Base-by-base conservation (phyloP, 1,140 invertebrate species). In the Zaprionus tsacasi region DNA sequence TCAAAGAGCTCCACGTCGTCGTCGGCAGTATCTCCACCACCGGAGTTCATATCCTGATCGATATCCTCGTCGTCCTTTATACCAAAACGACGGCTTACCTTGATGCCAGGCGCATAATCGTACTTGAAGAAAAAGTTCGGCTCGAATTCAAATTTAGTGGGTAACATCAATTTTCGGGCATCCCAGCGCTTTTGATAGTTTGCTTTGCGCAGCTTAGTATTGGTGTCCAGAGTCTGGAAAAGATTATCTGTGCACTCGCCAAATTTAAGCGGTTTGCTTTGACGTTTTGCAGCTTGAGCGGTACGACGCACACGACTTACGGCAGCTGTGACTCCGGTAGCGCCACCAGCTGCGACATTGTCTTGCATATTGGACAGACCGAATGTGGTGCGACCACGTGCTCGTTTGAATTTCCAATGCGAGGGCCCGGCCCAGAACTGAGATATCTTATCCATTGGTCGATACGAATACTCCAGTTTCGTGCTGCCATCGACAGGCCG, bases 381-480 rank as follows among this genome's bases (percentile, higher is more conserved):
- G 17, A 91, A 58, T 0, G 82, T 83, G 8, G 8, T 78, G 8
- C 77, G 79, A 3, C 68, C 63, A 0, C 91, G 80, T 0, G 68
- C 35, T 3, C 89, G 72, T 52, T 89, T 91, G 21, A 92, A 93
- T 73, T 92, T 93, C 92, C 92, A 93, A 64, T 93, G 86, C 1
- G 92, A 92, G 12, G 92, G 92, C 3, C 92, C 92, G 1, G 92
- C 92, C 92, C 92, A 93, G 48, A 92, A 92, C 55, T 92, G 90
- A 30, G 85, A 91, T 10, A 93, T 92, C 65, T 92, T 81, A 59
- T 93, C 92, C 58, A 92, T 78, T 3, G 92, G 92, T 2, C 92
- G 73, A 57, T 93, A 93, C 4, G 92, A 92, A 59, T 93, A 93
- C 67, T 93, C 92, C 12, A 92, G 64, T 27, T 82, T 90, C 8